phyloP scores from a whole-genome alignment of 2,113 vertebrate genomes.

The Sinocyclocheilus anshuiensis region DNA sequence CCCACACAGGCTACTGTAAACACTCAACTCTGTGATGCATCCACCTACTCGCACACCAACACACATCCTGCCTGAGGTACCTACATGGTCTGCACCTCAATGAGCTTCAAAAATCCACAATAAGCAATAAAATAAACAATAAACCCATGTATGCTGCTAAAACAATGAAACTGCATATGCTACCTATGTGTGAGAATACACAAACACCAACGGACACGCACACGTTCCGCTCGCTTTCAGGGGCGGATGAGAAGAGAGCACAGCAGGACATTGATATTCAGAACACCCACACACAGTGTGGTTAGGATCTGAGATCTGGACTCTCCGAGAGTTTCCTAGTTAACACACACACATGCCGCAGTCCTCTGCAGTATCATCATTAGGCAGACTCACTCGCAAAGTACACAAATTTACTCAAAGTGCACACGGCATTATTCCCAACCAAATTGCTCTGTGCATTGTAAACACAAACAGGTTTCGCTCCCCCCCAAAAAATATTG shows the following conservation, averaged over 20 bases:
- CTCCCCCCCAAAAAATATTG: background rate
- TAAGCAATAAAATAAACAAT: conserved; percentile 51
- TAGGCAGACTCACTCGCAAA: conserved; percentile 71
- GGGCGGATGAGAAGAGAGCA: conserved; percentile 40
- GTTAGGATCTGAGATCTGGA: conserved; percentile 58
- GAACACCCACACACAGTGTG: conserved; percentile 58
- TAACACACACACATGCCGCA: conserved; percentile 50
- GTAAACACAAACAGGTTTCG: conserved; percentile 2
- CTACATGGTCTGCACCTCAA: conserved; percentile 4
- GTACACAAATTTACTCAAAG: conserved; percentile 50
- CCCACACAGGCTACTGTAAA: conserved; percentile 27
- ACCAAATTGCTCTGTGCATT: conserved; percentile 21
- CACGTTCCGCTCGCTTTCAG: conserved; percentile 33
- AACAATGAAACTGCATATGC: conserved; percentile 30
- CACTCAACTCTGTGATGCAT: conserved; percentile 43
- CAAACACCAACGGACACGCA: conserved; percentile 39
- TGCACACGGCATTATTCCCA: conserved; percentile 23
- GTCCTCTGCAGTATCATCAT: conserved; percentile 74
- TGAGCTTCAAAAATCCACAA: background rate
- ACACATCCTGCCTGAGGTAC: conserved; percentile 26
- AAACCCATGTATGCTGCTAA: conserved; percentile 35
- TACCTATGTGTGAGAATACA: conserved; percentile 43
- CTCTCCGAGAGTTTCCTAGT: conserved; percentile 52
- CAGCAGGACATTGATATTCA: conserved; percentile 61
- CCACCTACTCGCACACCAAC: conserved; percentile 43